These are phyloP conservation scores for Speoplatyrhinus poulsoni DNA, from an alignment of 2,113 vertebrate species.

Conservation along the genomic window DNA sequence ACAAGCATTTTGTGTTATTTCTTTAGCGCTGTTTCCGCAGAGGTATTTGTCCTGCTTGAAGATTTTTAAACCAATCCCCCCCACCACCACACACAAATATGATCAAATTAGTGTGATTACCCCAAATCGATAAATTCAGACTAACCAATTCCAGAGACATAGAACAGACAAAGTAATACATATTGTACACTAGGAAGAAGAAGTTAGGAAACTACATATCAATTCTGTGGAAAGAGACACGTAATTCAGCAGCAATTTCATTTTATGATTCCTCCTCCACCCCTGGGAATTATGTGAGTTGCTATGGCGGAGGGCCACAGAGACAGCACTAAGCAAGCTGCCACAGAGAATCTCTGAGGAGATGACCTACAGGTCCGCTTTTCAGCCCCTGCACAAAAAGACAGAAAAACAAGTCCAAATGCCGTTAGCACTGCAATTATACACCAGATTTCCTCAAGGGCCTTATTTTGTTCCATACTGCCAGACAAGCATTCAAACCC, in stretches of 20 bases:
- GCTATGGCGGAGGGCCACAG: background rate
- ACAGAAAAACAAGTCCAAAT: slow-evolving; percentile 1
- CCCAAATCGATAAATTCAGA: background rate
- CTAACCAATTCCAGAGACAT: background rate
- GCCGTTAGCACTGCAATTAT: slow-evolving; percentile 46
- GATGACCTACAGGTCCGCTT: slow-evolving; percentile 31
- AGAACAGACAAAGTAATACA: background rate
- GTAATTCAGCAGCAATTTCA: slow-evolving; percentile 20
- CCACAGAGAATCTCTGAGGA: slow-evolving; percentile 18
- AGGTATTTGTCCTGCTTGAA: background rate
- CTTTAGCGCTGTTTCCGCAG: background rate
- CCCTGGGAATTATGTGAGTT: slow-evolving; percentile 1
- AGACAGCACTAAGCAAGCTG: slow-evolving; percentile 7
- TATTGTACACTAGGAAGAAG: background rate
- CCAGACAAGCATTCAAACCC: slow-evolving; percentile 25
- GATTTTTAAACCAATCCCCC: background rate
- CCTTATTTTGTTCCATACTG: slow-evolving; percentile 27
- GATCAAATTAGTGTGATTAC: background rate
- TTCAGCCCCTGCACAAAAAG: slow-evolving; percentile 36
- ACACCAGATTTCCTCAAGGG: slow-evolving; percentile 47
- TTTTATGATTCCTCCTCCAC: slow-evolving; percentile 1
- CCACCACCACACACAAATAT: no score
- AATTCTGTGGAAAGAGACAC: background rate
- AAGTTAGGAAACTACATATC: background rate
- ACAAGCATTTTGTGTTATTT: background rate